Base-by-base conservation (phyloP, 2,888 invertebrate genomes). In the Belgica antarctica region DNA sequence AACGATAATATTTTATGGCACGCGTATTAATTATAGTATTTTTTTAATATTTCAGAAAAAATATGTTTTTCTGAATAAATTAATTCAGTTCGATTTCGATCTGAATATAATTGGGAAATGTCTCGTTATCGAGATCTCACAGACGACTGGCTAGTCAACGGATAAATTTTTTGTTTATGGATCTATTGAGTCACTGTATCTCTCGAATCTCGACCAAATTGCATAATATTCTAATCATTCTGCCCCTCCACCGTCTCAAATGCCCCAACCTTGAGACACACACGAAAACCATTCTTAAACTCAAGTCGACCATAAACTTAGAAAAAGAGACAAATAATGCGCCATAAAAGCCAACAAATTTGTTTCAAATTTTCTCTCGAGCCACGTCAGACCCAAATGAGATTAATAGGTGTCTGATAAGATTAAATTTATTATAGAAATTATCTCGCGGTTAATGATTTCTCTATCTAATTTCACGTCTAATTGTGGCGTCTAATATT, bases 1-100 rank as follows among this genome's bases (percentile, higher is more conserved):
- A 69, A 59, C 47, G 65, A 69, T 69, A 34, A 69, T 69, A 69
- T 69, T 69, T 69, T 69, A 69, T 34, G 68, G 68, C 68, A 69
- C 68, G 68, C 68, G 57, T 69, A 69, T 57, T 69, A 69, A 69
- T 69, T 69, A 69, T 69, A 17, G 41, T 24, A 24, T n/a, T 63
- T 28, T 47, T 22, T 52, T 52, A 17, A 52, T 52, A 52, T 52
- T 52, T 2, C 4, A 2, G 5, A 52, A n/a, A n/a, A 22, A 24
- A 22, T 52, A 5, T 52, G 4, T 22, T 4, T 52, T 4, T 52
- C 15, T 41, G 12, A 15, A 41, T n/a, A n/a, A 41, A n/a, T 41
- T 41, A 41, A 41, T 41, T 41, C 15, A 4, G 15, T 41, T 41
- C 15, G 41, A 19, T 52, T 52, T 19, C 19, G 15, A 15, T 46